These are phyloP conservation scores for Cavia aperea DNA, from an alignment of 2,113 vertebrate genomes.

Conservation along the genomic window DNA sequence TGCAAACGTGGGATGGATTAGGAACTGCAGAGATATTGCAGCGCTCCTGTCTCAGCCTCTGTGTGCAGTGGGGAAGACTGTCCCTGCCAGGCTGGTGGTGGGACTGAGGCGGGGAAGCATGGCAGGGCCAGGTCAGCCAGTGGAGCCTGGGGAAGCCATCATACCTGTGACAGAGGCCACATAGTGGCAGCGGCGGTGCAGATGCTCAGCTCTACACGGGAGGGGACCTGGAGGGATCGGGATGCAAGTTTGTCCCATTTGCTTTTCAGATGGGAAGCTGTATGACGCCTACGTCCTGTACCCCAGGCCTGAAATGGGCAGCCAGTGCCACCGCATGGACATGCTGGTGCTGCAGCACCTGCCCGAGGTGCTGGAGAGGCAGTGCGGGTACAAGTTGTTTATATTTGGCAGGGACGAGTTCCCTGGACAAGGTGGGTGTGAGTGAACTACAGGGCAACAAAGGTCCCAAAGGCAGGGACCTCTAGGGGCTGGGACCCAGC, in stretches of 20 bases:
- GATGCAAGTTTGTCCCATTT: not conserved
- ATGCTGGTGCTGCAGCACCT: constrained; percentile 79
- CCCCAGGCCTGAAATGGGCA: constrained; percentile 60
- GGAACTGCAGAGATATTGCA: not conserved
- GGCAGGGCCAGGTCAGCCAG: not conserved
- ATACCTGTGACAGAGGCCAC: not conserved
- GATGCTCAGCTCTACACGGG: not conserved
- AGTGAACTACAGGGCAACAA: not conserved
- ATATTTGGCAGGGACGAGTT: constrained; percentile 86
- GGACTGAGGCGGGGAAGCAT: not conserved
- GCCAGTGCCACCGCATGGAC: constrained; percentile 51
- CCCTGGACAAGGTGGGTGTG: constrained; percentile 84
- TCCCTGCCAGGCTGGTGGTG: too few species aligned
- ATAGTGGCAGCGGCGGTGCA: too few species aligned
- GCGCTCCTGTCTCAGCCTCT: not conserved
- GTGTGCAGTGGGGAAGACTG: not conserved
- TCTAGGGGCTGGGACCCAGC: not conserved
- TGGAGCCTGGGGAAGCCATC: accelerated
- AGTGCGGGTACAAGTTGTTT: constrained; percentile 88
- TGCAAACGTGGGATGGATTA: not conserved
- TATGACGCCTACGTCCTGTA: constrained; percentile 90
- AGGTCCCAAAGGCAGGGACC: too few species aligned
- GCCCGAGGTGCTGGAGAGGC: constrained; percentile 86
- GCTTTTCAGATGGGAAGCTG: constrained; percentile 83
- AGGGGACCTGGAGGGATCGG: not conserved